phyloP scores from a whole-genome alignment of 2,113 vertebrate genomes.

The Malurus melanocephalus region DNA sequence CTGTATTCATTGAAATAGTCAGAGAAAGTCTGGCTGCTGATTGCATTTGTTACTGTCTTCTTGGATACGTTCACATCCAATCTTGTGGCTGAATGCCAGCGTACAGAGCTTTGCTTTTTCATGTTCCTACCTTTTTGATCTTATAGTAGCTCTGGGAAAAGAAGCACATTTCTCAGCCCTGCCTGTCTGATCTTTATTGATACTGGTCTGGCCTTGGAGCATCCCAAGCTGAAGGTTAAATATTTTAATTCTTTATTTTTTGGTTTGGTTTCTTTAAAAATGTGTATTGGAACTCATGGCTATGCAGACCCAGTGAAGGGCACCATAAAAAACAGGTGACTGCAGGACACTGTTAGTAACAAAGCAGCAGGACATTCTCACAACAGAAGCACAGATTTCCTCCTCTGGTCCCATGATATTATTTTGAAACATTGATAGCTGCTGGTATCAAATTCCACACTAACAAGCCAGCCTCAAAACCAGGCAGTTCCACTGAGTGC shows the following conservation, averaged over 20 bases:
- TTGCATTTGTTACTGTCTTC: neutral
- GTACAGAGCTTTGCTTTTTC: neutral
- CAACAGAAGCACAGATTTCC: neutral
- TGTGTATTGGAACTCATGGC: neutral
- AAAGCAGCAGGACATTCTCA: neutral
- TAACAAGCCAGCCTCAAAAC: neutral
- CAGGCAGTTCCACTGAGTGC: neutral
- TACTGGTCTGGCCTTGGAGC: neutral
- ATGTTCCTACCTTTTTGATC: neutral
- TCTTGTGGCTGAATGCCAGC: neutral
- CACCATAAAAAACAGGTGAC: neutral
- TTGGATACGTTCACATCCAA: neutral
- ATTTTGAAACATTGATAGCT: neutral
- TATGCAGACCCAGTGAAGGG: neutral
- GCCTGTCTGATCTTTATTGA: neutral
- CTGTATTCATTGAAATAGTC: neutral
- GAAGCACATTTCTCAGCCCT: neutral
- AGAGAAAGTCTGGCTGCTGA: neutral
- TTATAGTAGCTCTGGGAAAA: neutral
- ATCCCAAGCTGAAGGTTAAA: neutral
- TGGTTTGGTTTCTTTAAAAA: neutral
- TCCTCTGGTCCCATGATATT: neutral
- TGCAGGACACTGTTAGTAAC: neutral
- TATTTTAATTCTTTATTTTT: neutral
- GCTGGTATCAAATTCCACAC: neutral